phyloP scores from a whole-genome alignment of 53 echinoderm and acorn worm species.

The Actinopyga echinites region DNA sequence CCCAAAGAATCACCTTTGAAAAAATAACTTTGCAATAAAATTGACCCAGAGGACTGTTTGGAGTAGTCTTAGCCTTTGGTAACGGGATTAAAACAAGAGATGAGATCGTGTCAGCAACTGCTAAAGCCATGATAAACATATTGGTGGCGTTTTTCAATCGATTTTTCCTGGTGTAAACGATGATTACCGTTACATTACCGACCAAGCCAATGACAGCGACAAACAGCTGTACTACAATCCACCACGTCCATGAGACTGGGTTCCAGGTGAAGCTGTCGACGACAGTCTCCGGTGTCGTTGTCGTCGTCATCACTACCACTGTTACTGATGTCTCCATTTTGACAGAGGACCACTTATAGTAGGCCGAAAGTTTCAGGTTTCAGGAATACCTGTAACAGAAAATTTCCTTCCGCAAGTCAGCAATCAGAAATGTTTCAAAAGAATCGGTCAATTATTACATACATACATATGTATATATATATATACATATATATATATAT shows the following conservation, averaged over 20 bases:
- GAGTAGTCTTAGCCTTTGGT: constrained; percentile 46
- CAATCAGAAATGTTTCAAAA: no score
- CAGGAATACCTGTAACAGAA: no score
- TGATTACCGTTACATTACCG: constrained; percentile 79
- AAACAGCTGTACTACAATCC: constrained; percentile 49
- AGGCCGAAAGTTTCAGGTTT: no score
- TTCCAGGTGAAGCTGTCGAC: background rate
- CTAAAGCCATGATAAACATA: constrained; percentile 69
- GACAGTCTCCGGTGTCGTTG: no score
- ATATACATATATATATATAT: no score
- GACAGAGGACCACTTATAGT: no score
- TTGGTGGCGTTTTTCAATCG: constrained; percentile 66
- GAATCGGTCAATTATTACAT: no score
- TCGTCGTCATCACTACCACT: no score
- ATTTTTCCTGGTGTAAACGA: constrained; percentile 64
- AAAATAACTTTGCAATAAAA: constrained; percentile 83
- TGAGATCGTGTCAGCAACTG: constrained; percentile 80
- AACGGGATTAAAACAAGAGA: constrained; percentile 72
- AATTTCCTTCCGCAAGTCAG: no score
- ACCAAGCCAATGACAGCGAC: constrained; percentile 73
- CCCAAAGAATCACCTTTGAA: constrained; percentile 76
- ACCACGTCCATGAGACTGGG: constrained; percentile 60
- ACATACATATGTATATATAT: no score
- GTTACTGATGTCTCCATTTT: no score
- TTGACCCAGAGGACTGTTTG: constrained; percentile 49